A percentile compares a stretch with the other conserved stretches of the same genome.
Conservation (phyloP, 2,797 vertebrate species). For the Harpagifer antarcticus region DNA sequence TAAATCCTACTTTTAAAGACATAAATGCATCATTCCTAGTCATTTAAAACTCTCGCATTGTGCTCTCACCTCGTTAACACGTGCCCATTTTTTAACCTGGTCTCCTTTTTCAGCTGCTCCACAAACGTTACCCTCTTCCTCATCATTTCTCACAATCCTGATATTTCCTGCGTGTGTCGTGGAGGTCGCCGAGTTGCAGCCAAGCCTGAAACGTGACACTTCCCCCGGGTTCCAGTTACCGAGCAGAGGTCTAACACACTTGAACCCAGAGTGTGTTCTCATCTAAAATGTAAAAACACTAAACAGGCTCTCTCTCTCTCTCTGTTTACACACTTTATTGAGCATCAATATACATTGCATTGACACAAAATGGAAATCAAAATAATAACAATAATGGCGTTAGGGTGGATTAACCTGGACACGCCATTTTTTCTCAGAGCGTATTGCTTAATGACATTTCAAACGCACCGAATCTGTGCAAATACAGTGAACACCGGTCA, state of each 20-base stretch:
- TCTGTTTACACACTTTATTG: slow-evolving; percentile 85
- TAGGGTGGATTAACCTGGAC: slow-evolving; percentile 78
- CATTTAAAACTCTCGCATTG: not conserved
- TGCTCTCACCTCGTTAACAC: slow-evolving; percentile 54
- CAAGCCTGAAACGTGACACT: slow-evolving; percentile 56
- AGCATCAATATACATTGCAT: slow-evolving; percentile 86
- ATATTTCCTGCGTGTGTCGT: slow-evolving; percentile 15
- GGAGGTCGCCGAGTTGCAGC: slow-evolving; percentile 29
- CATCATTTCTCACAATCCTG: slow-evolving; percentile 43
- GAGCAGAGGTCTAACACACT: slow-evolving; percentile 53
- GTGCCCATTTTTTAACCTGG: slow-evolving; percentile 40
- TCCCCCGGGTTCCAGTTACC: slow-evolving; percentile 62
- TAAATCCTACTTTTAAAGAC: slow-evolving; percentile 7
- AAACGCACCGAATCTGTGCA: slow-evolving; percentile 81
- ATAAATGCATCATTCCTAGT: not conserved
- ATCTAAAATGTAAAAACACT: slow-evolving; percentile 62
- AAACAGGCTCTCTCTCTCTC: slow-evolving; percentile 45
- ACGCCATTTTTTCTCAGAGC: slow-evolving; percentile 77
- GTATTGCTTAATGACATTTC: slow-evolving; percentile 85
- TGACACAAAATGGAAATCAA: slow-evolving; percentile 74
- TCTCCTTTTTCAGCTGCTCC: slow-evolving; percentile 61
- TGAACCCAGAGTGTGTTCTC: slow-evolving; percentile 57
- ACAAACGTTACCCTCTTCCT: slow-evolving; percentile 72
- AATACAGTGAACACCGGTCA: slow-evolving; percentile 87
- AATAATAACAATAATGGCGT: slow-evolving; percentile 54